Evolutionary conservation across 2,888 invertebrate genomes (phyloP).

Genomic region (Teinopalpus imperialis): DNA sequence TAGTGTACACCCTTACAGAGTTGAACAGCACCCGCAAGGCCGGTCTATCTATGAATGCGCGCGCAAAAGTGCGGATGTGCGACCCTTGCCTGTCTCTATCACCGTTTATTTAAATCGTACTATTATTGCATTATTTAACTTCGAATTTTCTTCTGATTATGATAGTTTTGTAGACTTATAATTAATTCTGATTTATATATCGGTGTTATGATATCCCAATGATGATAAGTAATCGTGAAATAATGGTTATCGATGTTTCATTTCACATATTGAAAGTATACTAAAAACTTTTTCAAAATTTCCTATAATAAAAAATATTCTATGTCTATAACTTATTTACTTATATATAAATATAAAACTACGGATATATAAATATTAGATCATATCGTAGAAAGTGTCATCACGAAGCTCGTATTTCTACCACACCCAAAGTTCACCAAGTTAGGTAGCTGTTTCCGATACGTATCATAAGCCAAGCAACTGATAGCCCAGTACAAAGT

Average conservation of each 20-base stretch:
- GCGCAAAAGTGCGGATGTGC: conserved; percentile 71
- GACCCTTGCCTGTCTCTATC: conserved; percentile 43
- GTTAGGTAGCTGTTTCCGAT: conserved; percentile 24
- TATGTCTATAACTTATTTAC: too few relatives aligned
- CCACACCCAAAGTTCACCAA: conserved; percentile 13
- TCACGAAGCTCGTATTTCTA: neutral
- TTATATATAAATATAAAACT: too few relatives aligned
- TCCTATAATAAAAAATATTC: too few relatives aligned
- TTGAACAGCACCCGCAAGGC: conserved; percentile 78
- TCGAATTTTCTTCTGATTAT: neutral
- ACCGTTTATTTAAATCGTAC: conserved; percentile 36
- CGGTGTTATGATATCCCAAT: too few relatives aligned
- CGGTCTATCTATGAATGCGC: conserved; percentile 75
- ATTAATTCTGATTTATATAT: neutral
- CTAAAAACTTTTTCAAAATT: too few relatives aligned
- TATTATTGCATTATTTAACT: conserved; percentile 26
- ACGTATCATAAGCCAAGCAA: conserved; percentile 17
- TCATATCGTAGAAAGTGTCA: neutral
- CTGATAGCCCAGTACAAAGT: conserved; percentile 26
- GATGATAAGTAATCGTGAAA: too few relatives aligned
- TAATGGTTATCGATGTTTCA: too few relatives aligned
- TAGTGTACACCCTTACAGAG: conserved; percentile 38
- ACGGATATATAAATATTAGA: too few relatives aligned
- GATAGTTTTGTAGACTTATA: neutral
- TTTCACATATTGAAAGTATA: too few relatives aligned